Evolutionary conservation across 2,888 invertebrate species (phyloP).

Genomic region (Phoenoteleia sp.): DNA sequence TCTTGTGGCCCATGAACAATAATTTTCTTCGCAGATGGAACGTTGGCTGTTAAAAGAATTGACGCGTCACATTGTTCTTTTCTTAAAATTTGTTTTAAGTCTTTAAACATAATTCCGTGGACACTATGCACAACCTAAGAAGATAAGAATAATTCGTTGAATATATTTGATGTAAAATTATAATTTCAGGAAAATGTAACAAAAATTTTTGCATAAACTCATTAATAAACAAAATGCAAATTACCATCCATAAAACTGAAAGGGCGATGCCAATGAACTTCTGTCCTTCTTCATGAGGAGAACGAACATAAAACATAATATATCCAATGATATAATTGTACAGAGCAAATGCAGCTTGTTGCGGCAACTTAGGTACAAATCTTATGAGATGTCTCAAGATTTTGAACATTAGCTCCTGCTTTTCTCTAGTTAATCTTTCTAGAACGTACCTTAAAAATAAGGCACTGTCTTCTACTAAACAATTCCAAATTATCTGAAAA

Average conservation of each 20-base stretch:
- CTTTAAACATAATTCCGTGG: constrained; percentile 99
- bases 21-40: constrained; percentile 99
- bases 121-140: constrained; percentile 97
- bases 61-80: constrained; percentile 99
- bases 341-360: constrained; percentile 98
- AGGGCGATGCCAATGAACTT: constrained; percentile 98
- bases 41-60: constrained; percentile 98
- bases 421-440: constrained; percentile 97
- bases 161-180: too few species aligned
- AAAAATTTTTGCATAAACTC: too few species aligned
- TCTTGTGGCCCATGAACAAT: constrained; percentile 98
- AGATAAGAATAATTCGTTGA: constrained; percentile 11
- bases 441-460: constrained; percentile 98
- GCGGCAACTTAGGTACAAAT: constrained; percentile 96
- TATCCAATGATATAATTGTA: constrained; percentile 99
- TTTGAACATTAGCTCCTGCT: constrained; percentile 98
- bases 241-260: constrained; percentile 98
- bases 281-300: constrained; percentile 98
- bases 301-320: constrained; percentile 99
- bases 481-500: constrained; percentile 97
- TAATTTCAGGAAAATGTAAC: too few species aligned
- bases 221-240: too few species aligned
- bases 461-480: constrained; percentile 99
- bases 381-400: constrained; percentile 96
- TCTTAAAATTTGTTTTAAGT: constrained; percentile 98